Conservation (phyloP, 2,797 vertebrate genomes). For the Cynodonichthys magdalenae region DNA sequence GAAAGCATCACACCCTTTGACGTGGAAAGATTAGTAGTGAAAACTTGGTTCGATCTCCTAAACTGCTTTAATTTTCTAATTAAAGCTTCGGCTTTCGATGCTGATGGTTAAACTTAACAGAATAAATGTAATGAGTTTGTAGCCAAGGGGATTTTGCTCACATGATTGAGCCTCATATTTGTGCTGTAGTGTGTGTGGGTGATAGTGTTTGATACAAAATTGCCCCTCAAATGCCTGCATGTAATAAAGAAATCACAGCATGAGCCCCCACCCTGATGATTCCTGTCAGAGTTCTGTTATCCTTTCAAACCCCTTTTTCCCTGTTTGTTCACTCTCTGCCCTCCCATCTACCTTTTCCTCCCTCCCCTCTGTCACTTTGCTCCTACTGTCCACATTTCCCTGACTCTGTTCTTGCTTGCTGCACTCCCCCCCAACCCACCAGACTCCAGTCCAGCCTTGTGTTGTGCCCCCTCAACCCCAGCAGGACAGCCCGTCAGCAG, state of each 20-base stretch:
- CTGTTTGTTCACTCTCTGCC: slow-evolving; percentile 37
- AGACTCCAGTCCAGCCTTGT: slow-evolving; percentile 70
- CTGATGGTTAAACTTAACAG: slow-evolving; percentile 1
- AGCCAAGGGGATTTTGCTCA: slow-evolving; percentile 2
- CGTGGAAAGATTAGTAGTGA: slow-evolving; percentile 6
- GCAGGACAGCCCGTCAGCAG: slow-evolving; percentile 71
- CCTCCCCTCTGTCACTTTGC: slow-evolving; percentile 10
- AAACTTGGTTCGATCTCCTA: slow-evolving; percentile 14
- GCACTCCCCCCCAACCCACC: slow-evolving; percentile 22
- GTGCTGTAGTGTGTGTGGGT: slow-evolving; percentile 24
- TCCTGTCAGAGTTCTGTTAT: slow-evolving; percentile 50
- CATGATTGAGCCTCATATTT: neutral
- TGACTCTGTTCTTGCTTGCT: slow-evolving; percentile 26
- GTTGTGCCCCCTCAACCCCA: slow-evolving; percentile 68
- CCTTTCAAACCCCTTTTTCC: slow-evolving; percentile 43
- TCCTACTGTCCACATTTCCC: slow-evolving; percentile 19
- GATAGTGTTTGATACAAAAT: slow-evolving; percentile 33
- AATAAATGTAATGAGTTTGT: slow-evolving; percentile 14
- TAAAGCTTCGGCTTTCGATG: slow-evolving; percentile 19
- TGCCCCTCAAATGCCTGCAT: slow-evolving; percentile 43
- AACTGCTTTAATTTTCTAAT: slow-evolving; percentile 19
- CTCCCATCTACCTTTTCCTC: slow-evolving; percentile 28
- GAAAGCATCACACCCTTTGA: slow-evolving; percentile 25
- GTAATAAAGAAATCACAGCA: slow-evolving; percentile 63
- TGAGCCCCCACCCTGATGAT: slow-evolving; percentile 50